phyloP scores from a whole-genome alignment of 1,140 invertebrate genomes.

The Hypsibius dujardini region DNA sequence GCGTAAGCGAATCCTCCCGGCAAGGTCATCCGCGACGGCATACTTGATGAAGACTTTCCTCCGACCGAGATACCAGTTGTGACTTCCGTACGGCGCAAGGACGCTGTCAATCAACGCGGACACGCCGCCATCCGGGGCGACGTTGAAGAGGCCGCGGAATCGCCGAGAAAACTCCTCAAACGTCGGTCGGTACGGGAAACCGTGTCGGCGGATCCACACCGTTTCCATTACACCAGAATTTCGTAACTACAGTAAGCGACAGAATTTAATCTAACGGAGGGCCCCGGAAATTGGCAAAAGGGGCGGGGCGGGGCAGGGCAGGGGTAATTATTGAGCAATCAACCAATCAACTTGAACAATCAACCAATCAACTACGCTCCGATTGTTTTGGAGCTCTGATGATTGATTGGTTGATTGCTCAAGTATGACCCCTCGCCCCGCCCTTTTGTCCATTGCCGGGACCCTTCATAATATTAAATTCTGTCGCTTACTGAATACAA shows the following conservation, averaged over 20 bases:
- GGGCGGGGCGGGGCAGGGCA: no score
- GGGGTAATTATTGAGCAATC: no score
- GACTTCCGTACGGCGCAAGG: not conserved
- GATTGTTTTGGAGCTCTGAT: no score
- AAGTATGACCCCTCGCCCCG: no score
- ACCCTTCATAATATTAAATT: no score
- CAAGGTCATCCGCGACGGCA: constrained; percentile 8
- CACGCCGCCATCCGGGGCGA: not conserved
- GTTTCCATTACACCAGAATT: constrained; percentile 93
- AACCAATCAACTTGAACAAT: no score
- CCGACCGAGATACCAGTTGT: constrained; percentile 41
- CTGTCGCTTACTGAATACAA: no score
- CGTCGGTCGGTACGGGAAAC: constrained; percentile 76
- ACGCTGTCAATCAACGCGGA: not conserved
- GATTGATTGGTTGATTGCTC: no score
- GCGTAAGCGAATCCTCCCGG: not conserved
- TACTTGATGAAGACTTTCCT: constrained; percentile 54
- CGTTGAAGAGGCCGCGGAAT: constrained; percentile 11
- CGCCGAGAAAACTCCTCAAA: constrained; percentile 61
- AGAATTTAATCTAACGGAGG: not conserved
- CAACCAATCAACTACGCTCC: no score
- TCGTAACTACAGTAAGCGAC: constrained; percentile 46
- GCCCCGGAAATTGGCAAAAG: no score
- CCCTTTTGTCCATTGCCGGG: no score
- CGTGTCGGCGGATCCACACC: constrained; percentile 77